These are phyloP conservation scores for Mongoloraphidia duomilia DNA, from an alignment of 2,888 invertebrate genomes.

Conservation along the genomic window DNA sequence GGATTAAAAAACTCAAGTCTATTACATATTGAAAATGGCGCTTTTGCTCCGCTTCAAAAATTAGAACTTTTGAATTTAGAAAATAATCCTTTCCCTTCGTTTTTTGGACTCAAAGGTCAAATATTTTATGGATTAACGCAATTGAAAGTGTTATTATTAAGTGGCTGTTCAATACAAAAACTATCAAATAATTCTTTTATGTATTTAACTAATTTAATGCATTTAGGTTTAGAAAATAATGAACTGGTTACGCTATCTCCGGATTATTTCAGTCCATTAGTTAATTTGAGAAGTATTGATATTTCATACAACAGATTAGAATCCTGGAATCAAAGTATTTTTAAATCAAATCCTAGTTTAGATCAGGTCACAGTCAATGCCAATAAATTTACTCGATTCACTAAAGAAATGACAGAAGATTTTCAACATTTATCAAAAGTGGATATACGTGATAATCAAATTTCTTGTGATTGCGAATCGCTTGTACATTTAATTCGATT, in stretches of 20 bases:
- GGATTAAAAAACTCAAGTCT: constrained; percentile 38
- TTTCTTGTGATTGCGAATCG: constrained; percentile 37
- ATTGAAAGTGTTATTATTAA: constrained; percentile 33
- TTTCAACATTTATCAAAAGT: constrained; percentile 32
- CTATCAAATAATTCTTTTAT: constrained; percentile 33
- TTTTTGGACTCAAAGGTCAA: constrained; percentile 28
- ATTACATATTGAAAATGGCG: constrained; percentile 32
- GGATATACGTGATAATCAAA: constrained; percentile 37
- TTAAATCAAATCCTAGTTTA: constrained; percentile 31
- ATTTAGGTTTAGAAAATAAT: constrained; percentile 36
- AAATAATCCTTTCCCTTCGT: constrained; percentile 35
- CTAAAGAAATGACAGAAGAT: constrained; percentile 41
- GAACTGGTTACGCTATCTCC: constrained; percentile 31
- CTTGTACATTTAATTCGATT: not conserved
- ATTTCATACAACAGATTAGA: constrained; percentile 36
- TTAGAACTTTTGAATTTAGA: constrained; percentile 37
- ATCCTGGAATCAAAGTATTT: constrained; percentile 38
- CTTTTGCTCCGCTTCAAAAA: constrained; percentile 32
- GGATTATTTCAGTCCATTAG: constrained; percentile 31
- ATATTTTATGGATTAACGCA: constrained; percentile 36
- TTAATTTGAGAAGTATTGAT: constrained; percentile 32
- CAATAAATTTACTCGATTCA: constrained; percentile 41
- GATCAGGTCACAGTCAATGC: constrained; percentile 30
- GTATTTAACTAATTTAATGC: constrained; percentile 34
- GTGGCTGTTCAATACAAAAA: constrained; percentile 34